Evolutionary conservation across 53 echinoderm and acorn worm species (phyloP).

Genomic region (Hippasteria phrygiana): DNA sequence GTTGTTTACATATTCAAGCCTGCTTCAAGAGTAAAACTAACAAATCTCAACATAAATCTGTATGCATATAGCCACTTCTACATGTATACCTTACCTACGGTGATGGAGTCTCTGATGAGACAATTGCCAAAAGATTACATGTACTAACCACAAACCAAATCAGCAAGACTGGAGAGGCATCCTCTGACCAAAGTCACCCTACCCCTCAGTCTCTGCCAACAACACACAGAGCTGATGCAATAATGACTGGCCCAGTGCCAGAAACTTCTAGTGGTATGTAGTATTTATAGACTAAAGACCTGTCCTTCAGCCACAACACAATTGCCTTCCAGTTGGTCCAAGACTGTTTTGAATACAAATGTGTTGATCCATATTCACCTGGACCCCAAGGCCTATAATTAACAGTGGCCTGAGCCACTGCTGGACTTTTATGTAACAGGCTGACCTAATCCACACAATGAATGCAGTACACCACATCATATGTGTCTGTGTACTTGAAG

Average conservation of each 20-base stretch:
- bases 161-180: background rate
- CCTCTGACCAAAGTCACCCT: background rate
- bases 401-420: too few species aligned
- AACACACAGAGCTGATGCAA: conserved; percentile 10
- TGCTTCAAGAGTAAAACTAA: too few species aligned
- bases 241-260: background rate
- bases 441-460: background rate
- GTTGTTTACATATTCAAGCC: too few species aligned
- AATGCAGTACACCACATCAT: background rate
- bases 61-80: too few species aligned
- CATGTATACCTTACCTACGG: background rate
- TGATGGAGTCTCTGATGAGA: background rate
- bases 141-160: background rate
- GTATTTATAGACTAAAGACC: background rate
- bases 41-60: too few species aligned
- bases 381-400: background rate
- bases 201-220: background rate
- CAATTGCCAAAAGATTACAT: background rate
- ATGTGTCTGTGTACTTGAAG: background rate
- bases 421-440: too few species aligned
- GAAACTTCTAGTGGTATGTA: background rate
- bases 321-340: background rate
- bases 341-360: conserved; percentile 12
- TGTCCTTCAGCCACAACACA: background rate
- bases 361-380: background rate